Conservation (phyloP, 1,140 invertebrate species). For the Thaumatotibia leucotreta region DNA sequence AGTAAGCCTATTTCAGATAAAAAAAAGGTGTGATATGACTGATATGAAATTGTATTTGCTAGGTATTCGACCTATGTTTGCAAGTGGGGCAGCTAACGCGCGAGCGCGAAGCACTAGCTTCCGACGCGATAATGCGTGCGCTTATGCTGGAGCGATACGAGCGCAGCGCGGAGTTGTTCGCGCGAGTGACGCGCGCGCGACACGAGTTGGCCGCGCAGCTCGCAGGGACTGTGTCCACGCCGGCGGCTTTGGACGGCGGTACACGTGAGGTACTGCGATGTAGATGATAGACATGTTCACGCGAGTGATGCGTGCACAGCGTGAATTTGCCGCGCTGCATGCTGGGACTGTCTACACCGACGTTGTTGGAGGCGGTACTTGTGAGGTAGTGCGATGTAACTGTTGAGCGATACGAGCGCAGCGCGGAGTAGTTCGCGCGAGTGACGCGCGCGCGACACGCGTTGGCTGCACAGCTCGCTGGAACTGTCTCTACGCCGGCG, state of each 20-base stretch:
- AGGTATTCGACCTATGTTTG: slow-evolving; percentile 58
- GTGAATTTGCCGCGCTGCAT: too few relatives aligned
- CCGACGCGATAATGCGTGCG: slow-evolving; percentile 52
- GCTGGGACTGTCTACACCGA: too few relatives aligned
- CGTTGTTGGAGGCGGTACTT: too few relatives aligned
- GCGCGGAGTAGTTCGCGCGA: slow-evolving; percentile 51
- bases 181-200: slow-evolving; percentile 43
- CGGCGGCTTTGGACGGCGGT: neutral
- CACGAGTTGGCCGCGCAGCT: slow-evolving; percentile 41
- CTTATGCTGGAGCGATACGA: slow-evolving; percentile 64
- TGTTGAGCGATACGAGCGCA: slow-evolving; percentile 60
- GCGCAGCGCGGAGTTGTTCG: slow-evolving; percentile 55
- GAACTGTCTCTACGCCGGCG: slow-evolving; percentile 19
- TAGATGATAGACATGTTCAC: too few relatives aligned
- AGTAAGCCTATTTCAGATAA: too few relatives aligned
- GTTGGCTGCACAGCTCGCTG: slow-evolving; percentile 34
- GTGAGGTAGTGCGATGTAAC: too few relatives aligned
- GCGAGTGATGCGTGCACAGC: too few relatives aligned
- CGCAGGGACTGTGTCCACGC: slow-evolving; percentile 21
- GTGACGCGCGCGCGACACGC: slow-evolving; percentile 47
- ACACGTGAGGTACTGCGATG: neutral
- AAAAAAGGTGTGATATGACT: too few relatives aligned
- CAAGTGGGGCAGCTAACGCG: slow-evolving; percentile 56
- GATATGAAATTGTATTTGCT: neutral
- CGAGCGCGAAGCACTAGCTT: slow-evolving; percentile 49